Evolutionary conservation across 2,797 vertebrate genomes (phyloP), one percentile per base, ranked within the genome.

Genomic region (Amblyraja radiata): DNA sequence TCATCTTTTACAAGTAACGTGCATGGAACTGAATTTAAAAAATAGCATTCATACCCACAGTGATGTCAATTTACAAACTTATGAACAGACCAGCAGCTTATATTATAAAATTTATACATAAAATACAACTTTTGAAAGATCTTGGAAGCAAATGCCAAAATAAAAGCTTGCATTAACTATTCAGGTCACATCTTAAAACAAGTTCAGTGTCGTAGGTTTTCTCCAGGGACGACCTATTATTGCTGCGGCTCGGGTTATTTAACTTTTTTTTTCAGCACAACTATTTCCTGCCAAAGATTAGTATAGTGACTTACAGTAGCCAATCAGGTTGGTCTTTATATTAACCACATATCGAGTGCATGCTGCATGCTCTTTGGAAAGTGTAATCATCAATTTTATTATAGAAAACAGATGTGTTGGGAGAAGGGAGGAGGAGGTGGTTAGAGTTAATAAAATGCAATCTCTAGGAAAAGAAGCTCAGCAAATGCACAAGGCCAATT

Each of bases 251-350:
- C 7, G 65, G 65, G 65, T 90, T 90, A 32, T 71, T 90, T 73
- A 71, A 68, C 32, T 68, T 90, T 73, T 39, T 39, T 90, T 25
- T 86, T 61, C 58, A 71, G 36, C 6, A 68, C 88, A 90, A 32
- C 88, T 32, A 71, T 90, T 90, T 90, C 88, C 88, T 71, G 65
- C 65, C 88, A 90, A 68, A 90, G 68, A 65, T 61, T 36, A 73
- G 65, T 23, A 32, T 71, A 71, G 65, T 71, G 88, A 90, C 71
- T 25, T 36, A 39, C 6, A 71, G 36, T 16, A 90, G 88, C 88
- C 88, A 90, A 90, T 90, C 88, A 90, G 36, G 65, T 23, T 90
- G n/a, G 65, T 68, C 32, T 90, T 71, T 73, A 71, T 18, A 90
- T 90, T 39, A 90, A 90, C 88, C 88, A 39, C 65, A 68, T n/a